Base-by-base conservation (phyloP, 2,888 invertebrate species). In the Gastracanthus pulcherrimus region DNA sequence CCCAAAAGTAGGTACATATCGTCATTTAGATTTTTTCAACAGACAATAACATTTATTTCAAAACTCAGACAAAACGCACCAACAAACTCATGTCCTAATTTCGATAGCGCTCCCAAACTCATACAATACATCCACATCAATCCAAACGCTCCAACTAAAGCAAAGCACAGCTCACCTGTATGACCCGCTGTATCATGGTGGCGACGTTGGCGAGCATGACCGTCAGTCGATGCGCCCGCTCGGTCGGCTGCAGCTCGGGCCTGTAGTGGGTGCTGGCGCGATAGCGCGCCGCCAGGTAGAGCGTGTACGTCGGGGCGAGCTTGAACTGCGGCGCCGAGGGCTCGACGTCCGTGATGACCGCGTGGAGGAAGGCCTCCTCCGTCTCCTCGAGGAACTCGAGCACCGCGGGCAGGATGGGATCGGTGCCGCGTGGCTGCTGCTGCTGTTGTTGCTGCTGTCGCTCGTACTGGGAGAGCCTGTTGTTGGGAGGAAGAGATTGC, bases 381-480 rank as follows among this genome's bases (percentile, higher is more conserved):
- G 97, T 97, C 86, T 97, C 97, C 92, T 99, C 98, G 31, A 97
- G 96, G 92, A 98, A 98, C 92, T 98, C 98, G 86, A 99, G 92
- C 29, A 98, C 97, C 0, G 98, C 98, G 5, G 99, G 99, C 85
- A 99, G 93, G 87, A 98, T 98, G 29, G 97, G 96, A 92, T 98
- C 97, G 86, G 96, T 96, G 2, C 97, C 97, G 71, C 95, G 94
- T 11, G 94, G 93, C 86, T 93, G 94, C 72, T 93, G 90, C 84
- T 77, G 77, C 55, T 81, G 83, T 36, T 84, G 80, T 36, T 92
- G 90, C 84, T 81, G 92, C 85, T 93, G 94, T 62, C 94, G 90
- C 82, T 93, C 94, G 86, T 92, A 92, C 82, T 92, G 92, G 11
- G 92, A 92, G 48, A 92, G 86, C 82, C 92, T 89, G 85, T n/a